Evolutionary conservation across 1,140 invertebrate genomes (phyloP).

Genomic region (Archivesica marissinica): DNA sequence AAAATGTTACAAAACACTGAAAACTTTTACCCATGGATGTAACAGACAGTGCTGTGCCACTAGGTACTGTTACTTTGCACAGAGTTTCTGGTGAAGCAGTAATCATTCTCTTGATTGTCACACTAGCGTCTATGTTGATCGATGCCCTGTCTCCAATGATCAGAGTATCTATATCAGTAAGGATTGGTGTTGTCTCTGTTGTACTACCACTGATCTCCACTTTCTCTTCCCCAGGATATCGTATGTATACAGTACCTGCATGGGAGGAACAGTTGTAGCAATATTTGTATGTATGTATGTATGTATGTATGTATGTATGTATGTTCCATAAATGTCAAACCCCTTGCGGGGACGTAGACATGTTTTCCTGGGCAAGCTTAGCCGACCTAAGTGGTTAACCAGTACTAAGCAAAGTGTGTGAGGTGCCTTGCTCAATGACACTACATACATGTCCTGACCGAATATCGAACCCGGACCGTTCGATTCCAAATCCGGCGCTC

Average conservation of each 20-base stretch:
- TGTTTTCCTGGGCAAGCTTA: too few species aligned
- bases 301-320: too few species aligned
- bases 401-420: too few species aligned
- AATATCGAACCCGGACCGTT: too few species aligned
- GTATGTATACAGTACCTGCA: conserved; percentile 71
- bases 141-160: conserved; percentile 54
- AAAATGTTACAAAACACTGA: not conserved
- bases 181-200: conserved; percentile 50
- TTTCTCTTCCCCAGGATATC: conserved; percentile 45
- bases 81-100: not conserved
- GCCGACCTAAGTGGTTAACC: too few species aligned
- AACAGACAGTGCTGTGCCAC: not conserved
- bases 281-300: too few species aligned
- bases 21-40: not conserved
- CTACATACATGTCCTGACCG: too few species aligned
- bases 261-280: too few species aligned
- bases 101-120: conserved; percentile 53
- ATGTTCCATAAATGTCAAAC: too few species aligned
- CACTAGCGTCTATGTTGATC: conserved; percentile 34
- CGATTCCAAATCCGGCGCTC: too few species aligned
- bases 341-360: too few species aligned
- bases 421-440: too few species aligned
- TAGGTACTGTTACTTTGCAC: conserved; percentile 23
- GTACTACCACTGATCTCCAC: conserved; percentile 57
- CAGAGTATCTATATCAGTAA: conserved; percentile 52